phyloP scores from a whole-genome alignment of 2,797 vertebrate genomes.

The Rhinoraja longicauda region DNA sequence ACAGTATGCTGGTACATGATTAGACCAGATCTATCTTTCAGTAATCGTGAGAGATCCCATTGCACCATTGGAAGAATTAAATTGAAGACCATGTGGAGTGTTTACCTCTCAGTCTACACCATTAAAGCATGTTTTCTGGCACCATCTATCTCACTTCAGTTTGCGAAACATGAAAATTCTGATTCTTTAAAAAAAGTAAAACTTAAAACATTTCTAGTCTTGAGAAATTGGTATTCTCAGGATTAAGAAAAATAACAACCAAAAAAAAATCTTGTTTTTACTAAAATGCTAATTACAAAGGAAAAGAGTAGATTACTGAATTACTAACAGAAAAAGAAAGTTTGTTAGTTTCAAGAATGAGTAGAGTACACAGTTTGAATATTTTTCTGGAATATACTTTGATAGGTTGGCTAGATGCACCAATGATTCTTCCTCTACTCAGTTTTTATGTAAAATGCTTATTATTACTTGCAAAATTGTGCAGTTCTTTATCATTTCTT shows the following conservation, averaged over 20 bases:
- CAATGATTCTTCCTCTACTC: not conserved
- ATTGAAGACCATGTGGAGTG: not conserved
- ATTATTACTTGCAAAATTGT: not conserved
- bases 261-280: not conserved
- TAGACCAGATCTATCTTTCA: not conserved
- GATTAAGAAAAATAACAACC: not conserved
- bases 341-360: not conserved
- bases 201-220: too few relatives aligned
- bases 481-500: not conserved
- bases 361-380: not conserved
- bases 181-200: not conserved
- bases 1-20: not conserved
- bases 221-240: too few relatives aligned
- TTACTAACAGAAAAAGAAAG: not conserved
- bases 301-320: not conserved
- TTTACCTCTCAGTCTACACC: not conserved
- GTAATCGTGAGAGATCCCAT: not conserved
- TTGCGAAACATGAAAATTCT: not conserved
- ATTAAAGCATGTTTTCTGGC: not conserved
- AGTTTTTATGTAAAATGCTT: not conserved
- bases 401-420: not conserved
- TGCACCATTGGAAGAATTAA: not conserved
- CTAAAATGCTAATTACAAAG: not conserved
- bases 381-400: not conserved
- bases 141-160: not conserved